A percentile compares a stretch with the other conserved stretches of the same genome.
phyloP scores from a whole-genome alignment of 1,140 invertebrate species.

The Saccostrea echinata region DNA sequence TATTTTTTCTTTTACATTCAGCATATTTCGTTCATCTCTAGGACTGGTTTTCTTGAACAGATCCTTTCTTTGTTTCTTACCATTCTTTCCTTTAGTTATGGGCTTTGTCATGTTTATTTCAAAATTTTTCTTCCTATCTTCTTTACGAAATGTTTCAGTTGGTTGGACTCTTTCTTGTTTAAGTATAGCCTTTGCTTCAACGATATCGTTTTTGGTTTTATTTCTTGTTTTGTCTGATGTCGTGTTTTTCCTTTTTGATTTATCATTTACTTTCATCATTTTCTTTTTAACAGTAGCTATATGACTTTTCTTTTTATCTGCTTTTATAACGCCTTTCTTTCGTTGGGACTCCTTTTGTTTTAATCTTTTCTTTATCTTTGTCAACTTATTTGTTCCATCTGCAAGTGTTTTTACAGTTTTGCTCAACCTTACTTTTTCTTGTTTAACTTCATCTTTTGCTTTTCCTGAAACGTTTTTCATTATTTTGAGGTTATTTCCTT shows the following conservation, averaged over 20 bases:
- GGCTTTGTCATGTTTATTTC: neutral
- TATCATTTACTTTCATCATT: neutral
- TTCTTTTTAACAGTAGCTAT: neutral
- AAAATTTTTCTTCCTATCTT: neutral
- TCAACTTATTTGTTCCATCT: neutral
- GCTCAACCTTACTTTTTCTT: too few species aligned
- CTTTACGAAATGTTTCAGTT: neutral
- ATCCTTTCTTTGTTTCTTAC: neutral
- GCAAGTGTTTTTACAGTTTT: too few species aligned
- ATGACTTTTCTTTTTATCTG: neutral
- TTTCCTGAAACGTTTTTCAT: too few species aligned
- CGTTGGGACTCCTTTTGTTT: neutral
- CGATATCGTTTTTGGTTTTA: neutral
- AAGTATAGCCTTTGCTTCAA: neutral
- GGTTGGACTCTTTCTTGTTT: neutral
- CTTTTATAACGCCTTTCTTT: neutral
- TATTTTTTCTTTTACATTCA: too few species aligned
- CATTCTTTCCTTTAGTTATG: neutral
- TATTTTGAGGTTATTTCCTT: too few species aligned
- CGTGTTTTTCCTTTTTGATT: neutral
- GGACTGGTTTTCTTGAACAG: neutral
- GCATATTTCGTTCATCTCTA: too few species aligned
- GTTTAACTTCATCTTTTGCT: too few species aligned
- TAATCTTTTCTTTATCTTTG: neutral
- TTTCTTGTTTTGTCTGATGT: neutral